phyloP scores from a whole-genome alignment of 1,140 invertebrate genomes.

The Pollicipes pollicipes region DNA sequence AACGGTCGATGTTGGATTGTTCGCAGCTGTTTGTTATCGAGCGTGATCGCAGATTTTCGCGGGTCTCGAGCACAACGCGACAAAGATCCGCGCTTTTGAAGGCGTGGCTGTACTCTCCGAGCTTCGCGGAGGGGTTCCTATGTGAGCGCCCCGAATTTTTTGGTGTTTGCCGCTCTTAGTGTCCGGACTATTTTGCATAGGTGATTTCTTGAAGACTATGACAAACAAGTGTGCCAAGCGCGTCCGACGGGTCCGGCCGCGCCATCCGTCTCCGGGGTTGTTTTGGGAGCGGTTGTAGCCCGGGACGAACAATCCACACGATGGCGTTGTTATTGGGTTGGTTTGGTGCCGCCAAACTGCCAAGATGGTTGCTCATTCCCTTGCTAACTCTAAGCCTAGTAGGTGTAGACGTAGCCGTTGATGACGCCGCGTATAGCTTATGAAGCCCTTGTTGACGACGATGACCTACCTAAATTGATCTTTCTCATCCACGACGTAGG shows the following conservation, averaged over 20 bases:
- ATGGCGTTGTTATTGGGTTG: neutral
- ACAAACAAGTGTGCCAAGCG: slow-evolving; percentile 1
- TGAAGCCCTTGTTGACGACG: neutral
- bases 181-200: neutral
- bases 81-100: no score
- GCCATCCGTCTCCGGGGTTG: no score
- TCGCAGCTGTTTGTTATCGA: neutral
- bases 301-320: neutral
- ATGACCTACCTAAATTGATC: neutral
- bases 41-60: neutral
- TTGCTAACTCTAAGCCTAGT: neutral
- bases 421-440: neutral
- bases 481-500: neutral
- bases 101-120: no score
- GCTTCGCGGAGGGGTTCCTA: no score
- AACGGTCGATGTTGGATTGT: neutral
- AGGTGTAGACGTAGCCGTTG: neutral
- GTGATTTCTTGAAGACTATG: neutral
- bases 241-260: neutral
- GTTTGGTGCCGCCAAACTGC: neutral
- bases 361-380: neutral
- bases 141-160: neutral
- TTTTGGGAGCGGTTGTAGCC: neutral
- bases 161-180: neutral
- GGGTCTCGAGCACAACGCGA: neutral